Base-by-base conservation (phyloP, 2,797 vertebrate species). In the Acipenser ruthenus region DNA sequence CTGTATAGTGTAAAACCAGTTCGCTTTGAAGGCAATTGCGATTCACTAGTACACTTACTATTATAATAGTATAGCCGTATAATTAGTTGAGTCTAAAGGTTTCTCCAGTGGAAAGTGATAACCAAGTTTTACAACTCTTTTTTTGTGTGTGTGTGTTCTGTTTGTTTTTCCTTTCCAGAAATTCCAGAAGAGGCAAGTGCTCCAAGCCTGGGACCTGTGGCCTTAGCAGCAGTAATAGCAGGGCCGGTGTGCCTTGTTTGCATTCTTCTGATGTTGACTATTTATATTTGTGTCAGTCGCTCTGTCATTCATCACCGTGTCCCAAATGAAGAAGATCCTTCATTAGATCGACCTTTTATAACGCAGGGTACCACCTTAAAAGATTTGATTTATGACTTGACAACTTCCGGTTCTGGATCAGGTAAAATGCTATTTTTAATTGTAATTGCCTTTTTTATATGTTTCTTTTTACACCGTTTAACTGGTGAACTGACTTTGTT, bases 341-440 rank as follows among this genome's bases (percentile, higher is more conserved):
- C 91, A 0, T 81, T 97, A 77, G 94, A 99, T 78, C 95, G 95
- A 49, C 95, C 95, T 51, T 99, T 97, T 75, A 96, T 99, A 81
- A 95, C 92, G 0, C 94, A 96, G 68, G 95, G 96, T 65, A 94
- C 95, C 59, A 98, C 96, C 0, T 86, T 99, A 67, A 98, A 98
- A 83, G 95, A 99, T 82, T 90, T 99, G 72, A 98, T 99, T 86
- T 99, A 97, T 13, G 96, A 99, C 82, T 96, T 98, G 95, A 99
- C 95, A 71, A 98, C 96, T 49, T 98, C 95, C 0, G 95, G 96
- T 50, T 99, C 95, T 59, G 96, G 96, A 64, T 99, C 96, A 85
- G 96, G 96, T 98, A 73, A 0, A 56, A 18, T 8, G 18, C n/a
- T 6, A 10, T 5, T 2, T 23, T 7, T 11, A 7, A 12, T 13